Conservation (phyloP, 2,113 vertebrate genomes). For the Emydura subglobosa region DNA sequence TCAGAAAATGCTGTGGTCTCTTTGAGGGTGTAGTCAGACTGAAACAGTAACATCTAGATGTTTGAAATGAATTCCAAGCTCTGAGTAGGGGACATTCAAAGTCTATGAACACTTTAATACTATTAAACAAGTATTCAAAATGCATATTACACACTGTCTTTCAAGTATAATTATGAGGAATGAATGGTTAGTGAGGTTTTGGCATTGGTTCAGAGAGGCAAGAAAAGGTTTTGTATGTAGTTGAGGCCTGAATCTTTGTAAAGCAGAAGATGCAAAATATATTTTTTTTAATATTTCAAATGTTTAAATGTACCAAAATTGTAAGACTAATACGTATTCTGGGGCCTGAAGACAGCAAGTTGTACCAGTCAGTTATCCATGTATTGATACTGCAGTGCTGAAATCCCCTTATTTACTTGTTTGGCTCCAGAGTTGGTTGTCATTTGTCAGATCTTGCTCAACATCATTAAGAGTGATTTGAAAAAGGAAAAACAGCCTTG, state of each 20-base stretch:
- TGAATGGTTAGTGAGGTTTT: background rate
- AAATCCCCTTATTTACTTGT: background rate
- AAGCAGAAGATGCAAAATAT: background rate
- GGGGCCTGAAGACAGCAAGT: background rate
- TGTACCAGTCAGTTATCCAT: background rate
- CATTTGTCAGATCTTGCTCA: background rate
- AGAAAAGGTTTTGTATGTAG: background rate
- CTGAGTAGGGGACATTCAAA: background rate
- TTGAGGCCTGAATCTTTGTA: background rate
- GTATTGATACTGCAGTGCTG: background rate
- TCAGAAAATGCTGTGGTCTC: background rate
- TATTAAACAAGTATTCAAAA: background rate
- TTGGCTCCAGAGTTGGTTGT: background rate
- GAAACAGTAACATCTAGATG: background rate
- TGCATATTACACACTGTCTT: background rate
- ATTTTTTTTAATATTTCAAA: background rate
- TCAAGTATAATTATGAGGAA: background rate
- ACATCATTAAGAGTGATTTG: background rate
- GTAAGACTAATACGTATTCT: background rate
- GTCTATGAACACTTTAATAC: background rate
- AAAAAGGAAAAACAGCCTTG: constrained; percentile 34
- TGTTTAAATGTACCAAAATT: background rate
- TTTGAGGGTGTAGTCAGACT: background rate
- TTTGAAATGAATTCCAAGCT: background rate
- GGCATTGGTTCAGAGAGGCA: background rate